Evolutionary conservation across 2,888 invertebrate genomes (phyloP), one percentile per base, ranked within the genome.

Genomic region (Tetramorium bicarinatum): DNA sequence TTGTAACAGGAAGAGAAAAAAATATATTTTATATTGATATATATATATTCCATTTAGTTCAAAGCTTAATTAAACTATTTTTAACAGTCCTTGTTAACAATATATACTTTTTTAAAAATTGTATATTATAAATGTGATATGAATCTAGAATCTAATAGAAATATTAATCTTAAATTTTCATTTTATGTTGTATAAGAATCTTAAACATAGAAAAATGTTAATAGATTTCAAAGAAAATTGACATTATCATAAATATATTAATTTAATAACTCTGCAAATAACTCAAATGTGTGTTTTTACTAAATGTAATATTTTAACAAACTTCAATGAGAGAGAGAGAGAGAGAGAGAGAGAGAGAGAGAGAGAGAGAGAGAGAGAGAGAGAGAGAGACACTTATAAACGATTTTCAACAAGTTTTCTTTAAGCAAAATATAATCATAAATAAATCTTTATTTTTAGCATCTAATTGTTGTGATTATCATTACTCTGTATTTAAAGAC

Each of bases 371-470:
- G 38, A 66, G 21, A 3, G 4, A 34, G 4, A 34, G 4, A 34
- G 4, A 34, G 4, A 34, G 3, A 4, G 4, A 34, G 0, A 29
- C 29, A 29, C 29, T 29, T 29, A 29, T 29, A 2, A 2, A 29
- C 2, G 4, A 2, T 41, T 21, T 41, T 8, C 13, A 64, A 59
- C 1, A 38, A 41, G 41, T 41, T 4, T 64, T 64, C 7, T 7
- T 38, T 62, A n/a, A 62, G 64, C 6, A n/a, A 64, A 3, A 44
- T 25, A 21, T 7, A 38, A 21, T 3, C 6, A 13, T 13, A 13
- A 66, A 44, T 66, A 44, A 66, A 44, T 64, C 41, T 44, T 15
- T 4, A 44, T 66, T 66, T 66, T 25, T 9, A 44, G 44, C 25
- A 15, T 66, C 44, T 25, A 25, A 66, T 49, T n/a, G 6, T 69